Evolutionary conservation across 2,888 invertebrate species (phyloP).

Genomic region (Nysson spinosus): DNA sequence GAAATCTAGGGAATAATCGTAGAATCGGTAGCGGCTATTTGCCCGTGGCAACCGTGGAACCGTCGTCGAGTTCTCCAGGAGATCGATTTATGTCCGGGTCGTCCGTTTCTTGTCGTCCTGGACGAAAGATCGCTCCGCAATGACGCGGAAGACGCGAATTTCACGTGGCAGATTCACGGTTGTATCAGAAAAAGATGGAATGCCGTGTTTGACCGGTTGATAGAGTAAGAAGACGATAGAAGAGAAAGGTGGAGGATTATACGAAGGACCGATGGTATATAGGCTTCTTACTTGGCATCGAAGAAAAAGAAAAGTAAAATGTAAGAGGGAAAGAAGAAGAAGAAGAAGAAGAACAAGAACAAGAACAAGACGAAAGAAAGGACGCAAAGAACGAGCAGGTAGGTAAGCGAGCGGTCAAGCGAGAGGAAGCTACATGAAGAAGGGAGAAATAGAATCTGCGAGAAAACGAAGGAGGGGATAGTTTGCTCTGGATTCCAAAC

Average conservation of each 20-base stretch:
- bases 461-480: constrained; percentile 67
- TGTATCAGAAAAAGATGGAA: constrained; percentile 20
- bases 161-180: constrained; percentile 57
- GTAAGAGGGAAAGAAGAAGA: not conserved
- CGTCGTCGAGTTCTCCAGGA: constrained; percentile 31
- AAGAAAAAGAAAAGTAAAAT: constrained; percentile 43
- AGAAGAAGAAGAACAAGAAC: constrained; percentile 10
- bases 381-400: constrained; percentile 39
- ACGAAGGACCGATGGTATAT: constrained; percentile 49
- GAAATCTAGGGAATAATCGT: constrained; percentile 18
- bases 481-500: constrained; percentile 78
- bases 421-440: constrained; percentile 48
- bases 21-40: constrained; percentile 36
- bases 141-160: constrained; percentile 69
- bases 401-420: constrained; percentile 59
- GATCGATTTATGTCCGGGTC: constrained; percentile 59
- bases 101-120: constrained; percentile 41
- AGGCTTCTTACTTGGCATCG: constrained; percentile 53
- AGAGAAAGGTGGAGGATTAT: constrained; percentile 44
- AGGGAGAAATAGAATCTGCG: constrained; percentile 20
- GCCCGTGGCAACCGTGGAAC: constrained; percentile 33
- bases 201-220: constrained; percentile 22
- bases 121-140: constrained; percentile 67
- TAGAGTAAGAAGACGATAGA: constrained; percentile 14
- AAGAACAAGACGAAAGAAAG: constrained; percentile 20